Evolutionary conservation across 2,888 invertebrate genomes (phyloP), one percentile per base, ranked within the genome.

Genomic region (Dasysyrphus tricinctus): DNA sequence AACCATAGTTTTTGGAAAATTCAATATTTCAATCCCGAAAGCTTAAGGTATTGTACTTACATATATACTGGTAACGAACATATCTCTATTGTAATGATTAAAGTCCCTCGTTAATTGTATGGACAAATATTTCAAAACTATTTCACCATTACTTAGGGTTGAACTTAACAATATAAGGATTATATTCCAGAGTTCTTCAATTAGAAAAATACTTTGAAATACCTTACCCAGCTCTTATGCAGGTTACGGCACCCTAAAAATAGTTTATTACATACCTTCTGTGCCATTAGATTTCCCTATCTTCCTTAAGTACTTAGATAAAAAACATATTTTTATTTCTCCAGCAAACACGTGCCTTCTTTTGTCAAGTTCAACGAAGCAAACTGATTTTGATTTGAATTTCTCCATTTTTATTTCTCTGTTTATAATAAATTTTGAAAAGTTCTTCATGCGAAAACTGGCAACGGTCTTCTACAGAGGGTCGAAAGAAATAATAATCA

Each of bases 401-500:
- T 67, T 77, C 54, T 56, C 61, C 70, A 34, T 63, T 65, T 32
- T 54, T 29, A 54, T 78, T 77, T 56, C 59, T 54, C 54, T 67
- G 56, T 56, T 65, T 32, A 24, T 24, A 56, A 67, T 42, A 77
- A 79, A 75, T 63, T 73, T 77, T 72, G 67, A 72, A 84, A 65
- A 69, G 57, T 81, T 70, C 70, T 63, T 81, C 61, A 81, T 75
- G 81, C 75, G 78, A 78, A 75, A 81, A 65, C 54, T 72, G 78
- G 59, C 72, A 83, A 63, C 75, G 54, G 34, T 69, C 74, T 57
- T 61, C n/a, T 19, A 56, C 37, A 42, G 49, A 75, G 85, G 78
- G 81, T 81, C 81, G 81, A 73, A 81, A 70, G 74, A 75, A 81
- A 86, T 80, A 56, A 72, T 59, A 81, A 81, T 86, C 78, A 81